These are phyloP conservation scores for Microcebus jonahi DNA, from an alignment of 2,113 vertebrate genomes.

Conservation along the genomic window DNA sequence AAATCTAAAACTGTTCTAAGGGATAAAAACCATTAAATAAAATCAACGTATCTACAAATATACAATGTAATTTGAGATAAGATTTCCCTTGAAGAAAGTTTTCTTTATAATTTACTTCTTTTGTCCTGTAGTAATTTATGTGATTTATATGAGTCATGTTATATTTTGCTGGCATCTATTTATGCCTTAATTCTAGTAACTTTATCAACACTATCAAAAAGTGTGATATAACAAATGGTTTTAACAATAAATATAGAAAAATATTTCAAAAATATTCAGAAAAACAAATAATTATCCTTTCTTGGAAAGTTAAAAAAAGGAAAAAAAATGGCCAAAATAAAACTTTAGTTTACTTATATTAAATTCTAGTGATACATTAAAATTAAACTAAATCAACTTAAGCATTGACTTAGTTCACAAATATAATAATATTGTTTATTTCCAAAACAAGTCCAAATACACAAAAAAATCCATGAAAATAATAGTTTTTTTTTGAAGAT, in stretches of 20 bases:
- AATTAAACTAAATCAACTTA: neutral
- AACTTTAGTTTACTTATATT: neutral
- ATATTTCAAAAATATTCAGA: neutral
- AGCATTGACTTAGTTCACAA: constrained; percentile 5
- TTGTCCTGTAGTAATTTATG: neutral
- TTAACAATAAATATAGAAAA: neutral
- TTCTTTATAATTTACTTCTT: neutral
- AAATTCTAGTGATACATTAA: constrained; percentile 8
- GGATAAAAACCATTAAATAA: neutral
- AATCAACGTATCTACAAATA: neutral
- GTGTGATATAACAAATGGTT: neutral
- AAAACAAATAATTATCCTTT: constrained; percentile 25
- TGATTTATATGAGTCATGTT: neutral
- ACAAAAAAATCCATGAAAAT: neutral
- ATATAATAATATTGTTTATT: neutral
- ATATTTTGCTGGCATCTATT: neutral
- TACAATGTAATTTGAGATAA: neutral
- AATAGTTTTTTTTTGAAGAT: neutral
- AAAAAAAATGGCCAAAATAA: neutral
- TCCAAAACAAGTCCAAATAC: neutral
- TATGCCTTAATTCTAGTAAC: neutral
- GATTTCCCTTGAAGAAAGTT: neutral
- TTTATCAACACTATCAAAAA: constrained; percentile 1
- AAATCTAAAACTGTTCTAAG: neutral
- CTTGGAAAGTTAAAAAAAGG: constrained; percentile 38